phyloP scores from a whole-genome alignment of 1,140 invertebrate genomes.

The Atopsyche davidsoni region DNA sequence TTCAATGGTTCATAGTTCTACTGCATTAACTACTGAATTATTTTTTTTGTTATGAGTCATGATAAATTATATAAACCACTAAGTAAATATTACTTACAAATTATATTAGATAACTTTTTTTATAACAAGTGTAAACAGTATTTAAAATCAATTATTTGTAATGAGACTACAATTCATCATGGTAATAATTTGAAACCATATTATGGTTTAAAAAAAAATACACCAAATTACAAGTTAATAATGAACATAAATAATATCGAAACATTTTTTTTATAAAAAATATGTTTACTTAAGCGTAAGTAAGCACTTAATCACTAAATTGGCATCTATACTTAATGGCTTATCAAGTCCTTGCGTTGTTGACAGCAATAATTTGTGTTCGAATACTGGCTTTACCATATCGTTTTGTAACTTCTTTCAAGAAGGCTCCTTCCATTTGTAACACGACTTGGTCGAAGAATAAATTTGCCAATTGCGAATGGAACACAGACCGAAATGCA shows the following conservation, averaged over 20 bases:
- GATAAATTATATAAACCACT: too few species aligned
- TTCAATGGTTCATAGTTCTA: too few species aligned
- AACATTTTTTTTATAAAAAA: slow-evolving; percentile 10
- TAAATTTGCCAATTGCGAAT: slow-evolving; percentile 83
- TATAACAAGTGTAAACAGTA: too few species aligned
- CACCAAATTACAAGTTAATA: neutral
- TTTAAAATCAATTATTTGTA: too few species aligned
- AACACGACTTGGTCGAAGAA: slow-evolving; percentile 95
- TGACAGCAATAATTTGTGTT: slow-evolving; percentile 32
- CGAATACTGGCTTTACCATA: slow-evolving; percentile 69
- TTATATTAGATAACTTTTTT: too few species aligned
- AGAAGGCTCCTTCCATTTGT: slow-evolving; percentile 92
- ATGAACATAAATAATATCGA: slow-evolving; percentile 1
- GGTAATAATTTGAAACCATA: slow-evolving; percentile 1
- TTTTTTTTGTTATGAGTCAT: too few species aligned
- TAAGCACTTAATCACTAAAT: too few species aligned
- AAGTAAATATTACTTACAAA: too few species aligned
- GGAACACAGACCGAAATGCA: slow-evolving; percentile 79
- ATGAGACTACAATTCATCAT: too few species aligned
- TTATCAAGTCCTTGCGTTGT: slow-evolving; percentile 21
- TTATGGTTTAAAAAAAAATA: neutral
- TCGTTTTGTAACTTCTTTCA: slow-evolving; percentile 70
- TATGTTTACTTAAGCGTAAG: too few species aligned
- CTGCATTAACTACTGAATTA: too few species aligned
- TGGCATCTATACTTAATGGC: too few species aligned